These are phyloP conservation scores for Tipula vernalis DNA, from an alignment of 2,888 invertebrate genomes.

Conservation along the genomic window DNA sequence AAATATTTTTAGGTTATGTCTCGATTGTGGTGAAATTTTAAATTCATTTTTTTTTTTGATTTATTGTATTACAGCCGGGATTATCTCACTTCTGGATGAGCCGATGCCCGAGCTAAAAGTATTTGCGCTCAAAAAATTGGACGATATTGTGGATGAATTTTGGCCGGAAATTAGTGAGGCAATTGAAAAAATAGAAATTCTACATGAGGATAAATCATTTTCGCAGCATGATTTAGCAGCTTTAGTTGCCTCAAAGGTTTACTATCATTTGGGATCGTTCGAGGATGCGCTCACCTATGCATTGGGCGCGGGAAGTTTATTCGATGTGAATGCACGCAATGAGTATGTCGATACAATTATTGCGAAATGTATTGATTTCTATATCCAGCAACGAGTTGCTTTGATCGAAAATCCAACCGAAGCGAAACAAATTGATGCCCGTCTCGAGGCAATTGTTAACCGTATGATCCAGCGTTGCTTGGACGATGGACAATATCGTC, in stretches of 20 bases:
- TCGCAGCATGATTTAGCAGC: conserved; percentile 87
- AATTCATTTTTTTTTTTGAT: conserved; percentile 11
- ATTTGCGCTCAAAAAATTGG: conserved; percentile 84
- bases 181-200: conserved; percentile 92
- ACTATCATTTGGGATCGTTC: conserved; percentile 94
- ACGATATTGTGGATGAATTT: conserved; percentile 91
- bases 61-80: conserved; percentile 52
- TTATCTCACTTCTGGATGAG: conserved; percentile 91
- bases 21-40: not conserved
- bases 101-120: conserved; percentile 86
- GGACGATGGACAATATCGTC: conserved; percentile 87
- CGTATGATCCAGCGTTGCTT: conserved; percentile 95
- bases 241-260: conserved; percentile 94
- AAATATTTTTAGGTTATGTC: conserved; percentile 12
- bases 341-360: conserved; percentile 96
- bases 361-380: conserved; percentile 94
- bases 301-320: conserved; percentile 85
- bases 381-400: conserved; percentile 75
- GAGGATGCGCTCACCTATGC: conserved; percentile 96
- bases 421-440: conserved; percentile 59
- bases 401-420: conserved; percentile 54
- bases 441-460: conserved; percentile 87
- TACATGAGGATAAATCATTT: conserved; percentile 86
- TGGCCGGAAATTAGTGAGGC: conserved; percentile 99
- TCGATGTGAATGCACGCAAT: conserved; percentile 85